phyloP scores from a whole-genome alignment of 2,113 vertebrate species.

The Onychostruthus taczanowskii region DNA sequence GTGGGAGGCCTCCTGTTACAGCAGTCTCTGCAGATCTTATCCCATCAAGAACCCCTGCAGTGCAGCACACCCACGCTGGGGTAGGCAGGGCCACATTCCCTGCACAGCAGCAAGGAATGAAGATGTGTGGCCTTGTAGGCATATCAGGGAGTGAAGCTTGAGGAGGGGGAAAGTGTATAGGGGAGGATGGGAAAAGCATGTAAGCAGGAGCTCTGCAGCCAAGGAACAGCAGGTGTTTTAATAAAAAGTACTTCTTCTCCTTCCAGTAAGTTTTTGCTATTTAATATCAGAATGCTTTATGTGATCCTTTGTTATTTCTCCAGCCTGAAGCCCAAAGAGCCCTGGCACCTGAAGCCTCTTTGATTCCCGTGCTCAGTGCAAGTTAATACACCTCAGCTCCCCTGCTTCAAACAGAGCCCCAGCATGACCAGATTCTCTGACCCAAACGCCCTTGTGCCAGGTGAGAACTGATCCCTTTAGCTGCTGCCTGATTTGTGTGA shows the following conservation, averaged over 20 bases:
- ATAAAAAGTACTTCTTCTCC: background rate
- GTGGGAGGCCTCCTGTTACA: background rate
- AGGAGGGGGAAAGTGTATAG: background rate
- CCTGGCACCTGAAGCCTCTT: background rate
- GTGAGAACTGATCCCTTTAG: background rate
- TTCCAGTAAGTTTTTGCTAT: background rate
- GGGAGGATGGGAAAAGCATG: background rate
- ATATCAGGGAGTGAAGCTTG: background rate
- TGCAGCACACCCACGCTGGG: rapidly evolving
- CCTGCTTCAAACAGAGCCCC: background rate
- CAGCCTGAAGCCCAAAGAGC: background rate
- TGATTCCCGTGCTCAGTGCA: background rate
- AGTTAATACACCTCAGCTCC: background rate
- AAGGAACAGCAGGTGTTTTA: background rate
- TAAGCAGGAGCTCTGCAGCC: background rate
- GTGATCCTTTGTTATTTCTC: background rate
- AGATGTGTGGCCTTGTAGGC: background rate
- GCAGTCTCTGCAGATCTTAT: background rate
- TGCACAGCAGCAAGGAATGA: background rate
- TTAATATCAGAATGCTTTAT: background rate
- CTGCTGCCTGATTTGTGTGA: background rate
- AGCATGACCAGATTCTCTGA: background rate
- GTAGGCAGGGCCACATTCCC: rapidly evolving
- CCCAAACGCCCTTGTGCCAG: background rate
- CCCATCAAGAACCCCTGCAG: background rate